Base-by-base conservation (phyloP, 2,888 invertebrate species). In the Mantis religiosa region DNA sequence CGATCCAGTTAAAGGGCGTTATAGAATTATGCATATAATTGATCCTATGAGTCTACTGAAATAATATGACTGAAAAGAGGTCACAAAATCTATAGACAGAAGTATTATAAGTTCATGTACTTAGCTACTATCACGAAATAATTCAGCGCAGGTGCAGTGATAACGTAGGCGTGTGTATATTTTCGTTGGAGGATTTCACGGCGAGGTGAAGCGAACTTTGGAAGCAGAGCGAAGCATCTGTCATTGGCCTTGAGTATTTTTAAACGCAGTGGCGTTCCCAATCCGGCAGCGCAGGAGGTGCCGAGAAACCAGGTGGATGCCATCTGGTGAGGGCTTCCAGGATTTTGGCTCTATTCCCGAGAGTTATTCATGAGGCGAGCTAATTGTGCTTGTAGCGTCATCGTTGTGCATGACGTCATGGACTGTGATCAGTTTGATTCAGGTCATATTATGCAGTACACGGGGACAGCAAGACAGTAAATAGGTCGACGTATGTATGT, bases 191-290 rank as follows among this genome's bases (percentile, higher is more conserved):
- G 54, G 6, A 4, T 71, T 20, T 20, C 54, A 71, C 20, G 54
- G 54, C 54, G 25, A 20, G 20, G 54, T 25, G 15, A 71, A 20
- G 25, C 8, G 54, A 71, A 25, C 54, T 71, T 54, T 71, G 54
- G 20, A 25, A 71, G 25, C 20, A 71, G 6, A 25, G 54, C 25
- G 15, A 20, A 34, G 34, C 25, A 54, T 87, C 87, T 87, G 87
- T 82, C 87, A 20, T 15, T 87, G 87, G 47, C 87, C 87, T 87
- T 82, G 87, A 30, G 71, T 87, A 41, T 87, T 82, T 87, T 87
- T 87, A 87, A 87, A 34, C 82, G 20, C 25, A 4, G 54, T 71
- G 54, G 54, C 20, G 54, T 71, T 71, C 54, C 15, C 20, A 15
- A 71, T 20, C 25, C 3, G 25, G 8, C 54, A 71, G 20, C 4